Percentiles rank a stretch among this genome's conserved stretches.
Conservation (phyloP, 2,797 vertebrate species). For the Tangara arthus region DNA sequence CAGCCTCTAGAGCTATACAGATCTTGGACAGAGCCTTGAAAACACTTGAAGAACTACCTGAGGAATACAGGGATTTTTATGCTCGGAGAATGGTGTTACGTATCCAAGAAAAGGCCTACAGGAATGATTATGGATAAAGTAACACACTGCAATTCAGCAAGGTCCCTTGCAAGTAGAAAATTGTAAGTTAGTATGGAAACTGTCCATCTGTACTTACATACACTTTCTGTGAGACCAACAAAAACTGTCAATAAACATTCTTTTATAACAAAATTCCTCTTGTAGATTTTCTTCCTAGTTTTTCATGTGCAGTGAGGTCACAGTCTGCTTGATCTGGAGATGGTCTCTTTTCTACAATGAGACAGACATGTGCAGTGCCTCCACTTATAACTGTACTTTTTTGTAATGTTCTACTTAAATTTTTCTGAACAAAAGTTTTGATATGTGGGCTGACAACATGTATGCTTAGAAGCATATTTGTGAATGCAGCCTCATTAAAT, state of each 20-base stretch:
- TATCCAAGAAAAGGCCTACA: constrained; percentile 83
- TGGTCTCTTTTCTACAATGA: neutral
- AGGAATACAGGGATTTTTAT: constrained; percentile 92
- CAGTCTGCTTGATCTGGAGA: neutral
- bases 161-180: neutral
- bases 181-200: neutral
- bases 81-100: constrained; percentile 90
- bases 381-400: neutral
- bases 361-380: neutral
- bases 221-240: neutral
- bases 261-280: neutral
- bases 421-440: neutral
- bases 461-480: neutral
- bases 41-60: constrained; percentile 86
- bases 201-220: neutral
- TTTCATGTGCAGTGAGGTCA: neutral
- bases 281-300: neutral
- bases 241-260: neutral
- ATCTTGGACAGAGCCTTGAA: constrained; percentile 86
- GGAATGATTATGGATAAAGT: constrained; percentile 68
- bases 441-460: neutral
- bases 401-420: neutral
- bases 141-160: neutral
- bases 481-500: neutral
- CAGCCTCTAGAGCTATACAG: constrained; percentile 81